These are phyloP conservation scores for Schrankia costaestrigalis DNA, from an alignment of 2,888 invertebrate genomes.

Conservation along the genomic window DNA sequence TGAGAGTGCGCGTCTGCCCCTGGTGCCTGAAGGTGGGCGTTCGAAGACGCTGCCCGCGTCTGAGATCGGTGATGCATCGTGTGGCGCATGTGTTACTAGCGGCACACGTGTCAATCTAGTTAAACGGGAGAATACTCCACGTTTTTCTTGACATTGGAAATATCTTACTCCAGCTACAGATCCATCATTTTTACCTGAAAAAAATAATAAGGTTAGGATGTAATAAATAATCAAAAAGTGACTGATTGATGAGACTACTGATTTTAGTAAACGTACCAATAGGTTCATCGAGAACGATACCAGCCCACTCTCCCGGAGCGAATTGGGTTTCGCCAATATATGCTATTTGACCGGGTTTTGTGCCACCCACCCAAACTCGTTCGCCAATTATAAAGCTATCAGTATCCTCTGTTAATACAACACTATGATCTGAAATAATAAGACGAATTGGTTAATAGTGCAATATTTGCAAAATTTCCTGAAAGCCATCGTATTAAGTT, in stretches of 20 bases:
- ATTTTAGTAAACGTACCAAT: slow-evolving; percentile 86
- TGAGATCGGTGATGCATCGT: slow-evolving; percentile 70
- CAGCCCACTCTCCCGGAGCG: slow-evolving; percentile 99
- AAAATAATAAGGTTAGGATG: not conserved
- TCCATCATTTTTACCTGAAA: slow-evolving; percentile 96
- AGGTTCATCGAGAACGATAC: slow-evolving; percentile 96
- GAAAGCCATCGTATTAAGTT: too few relatives aligned
- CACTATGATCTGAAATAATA: slow-evolving; percentile 87
- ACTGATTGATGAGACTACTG: too few relatives aligned
- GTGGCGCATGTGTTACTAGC: slow-evolving; percentile 76
- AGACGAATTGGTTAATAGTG: slow-evolving; percentile 17
- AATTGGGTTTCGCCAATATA: slow-evolving; percentile 98
- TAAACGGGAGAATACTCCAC: slow-evolving; percentile 95
- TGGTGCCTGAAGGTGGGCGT: slow-evolving; percentile 67
- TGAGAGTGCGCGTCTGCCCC: slow-evolving; percentile 65
- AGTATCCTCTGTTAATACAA: slow-evolving; percentile 91
- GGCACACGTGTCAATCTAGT: slow-evolving; percentile 90
- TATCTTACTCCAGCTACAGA: slow-evolving; percentile 95
- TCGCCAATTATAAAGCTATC: slow-evolving; percentile 98
- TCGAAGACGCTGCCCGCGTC: slow-evolving; percentile 75
- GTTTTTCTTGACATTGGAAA: slow-evolving; percentile 95
- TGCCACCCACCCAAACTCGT: slow-evolving; percentile 95
- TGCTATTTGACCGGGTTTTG: slow-evolving; percentile 94
- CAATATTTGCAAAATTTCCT: too few relatives aligned
- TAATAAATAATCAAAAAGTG: not conserved